phyloP scores from a whole-genome alignment of 2,888 invertebrate genomes.

The Epinotia nisella region DNA sequence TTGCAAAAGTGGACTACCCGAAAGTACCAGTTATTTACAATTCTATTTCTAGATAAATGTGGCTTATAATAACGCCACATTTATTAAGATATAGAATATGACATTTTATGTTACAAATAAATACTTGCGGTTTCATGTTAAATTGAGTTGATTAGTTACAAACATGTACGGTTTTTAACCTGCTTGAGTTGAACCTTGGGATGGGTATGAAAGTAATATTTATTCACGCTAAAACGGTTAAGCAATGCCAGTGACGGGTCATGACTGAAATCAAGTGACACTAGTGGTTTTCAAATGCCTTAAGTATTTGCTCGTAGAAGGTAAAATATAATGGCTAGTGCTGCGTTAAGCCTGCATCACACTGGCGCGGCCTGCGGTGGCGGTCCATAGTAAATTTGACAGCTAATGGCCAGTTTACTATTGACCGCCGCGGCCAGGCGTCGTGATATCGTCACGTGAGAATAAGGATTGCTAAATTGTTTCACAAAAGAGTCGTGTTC shows the following conservation, averaged over 20 bases:
- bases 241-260: constrained; percentile 22
- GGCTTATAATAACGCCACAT: too few species aligned
- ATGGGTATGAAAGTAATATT: constrained; percentile 41
- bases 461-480: too few species aligned
- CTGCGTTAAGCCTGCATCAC: too few species aligned
- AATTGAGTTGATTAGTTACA: not conserved
- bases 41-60: too few species aligned
- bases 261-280: constrained; percentile 25
- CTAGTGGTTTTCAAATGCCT: constrained; percentile 1
- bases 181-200: constrained; percentile 35
- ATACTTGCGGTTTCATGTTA: not conserved
- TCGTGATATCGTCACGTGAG: too few species aligned
- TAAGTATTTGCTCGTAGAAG: not conserved
- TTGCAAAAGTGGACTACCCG: not conserved
- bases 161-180: constrained; percentile 17
- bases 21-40: not conserved
- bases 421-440: too few species aligned
- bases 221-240: constrained; percentile 37
- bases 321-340: not conserved
- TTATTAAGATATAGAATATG: too few species aligned
- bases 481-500: too few species aligned
- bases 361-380: too few species aligned
- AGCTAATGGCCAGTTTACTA: too few species aligned
- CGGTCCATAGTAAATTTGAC: too few species aligned
- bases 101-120: too few species aligned